These are phyloP conservation scores for Xiphorhynchus erythropygius DNA, from an alignment of 2,797 vertebrate species.

Conservation along the genomic window DNA sequence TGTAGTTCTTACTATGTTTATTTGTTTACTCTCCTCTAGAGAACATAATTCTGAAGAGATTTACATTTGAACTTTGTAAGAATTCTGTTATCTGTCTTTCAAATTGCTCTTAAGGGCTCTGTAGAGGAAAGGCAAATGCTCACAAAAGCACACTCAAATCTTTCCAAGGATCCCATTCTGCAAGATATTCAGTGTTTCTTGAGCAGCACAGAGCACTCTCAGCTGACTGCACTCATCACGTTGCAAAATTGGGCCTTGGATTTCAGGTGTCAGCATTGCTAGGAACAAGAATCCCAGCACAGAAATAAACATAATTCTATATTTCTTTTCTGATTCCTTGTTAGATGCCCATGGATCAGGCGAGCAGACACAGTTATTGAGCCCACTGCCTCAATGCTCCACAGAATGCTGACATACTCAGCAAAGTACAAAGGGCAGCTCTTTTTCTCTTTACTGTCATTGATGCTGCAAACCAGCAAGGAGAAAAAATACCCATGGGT, in stretches of 20 bases:
- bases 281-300: background rate
- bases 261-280: background rate
- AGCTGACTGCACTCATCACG: background rate
- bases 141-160: conserved; percentile 44
- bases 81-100: conserved; percentile 36
- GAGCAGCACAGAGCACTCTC: conserved; percentile 21
- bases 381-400: background rate
- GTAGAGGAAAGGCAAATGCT: conserved; percentile 21
- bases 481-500: background rate
- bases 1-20: conserved; percentile 12
- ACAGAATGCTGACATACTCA: background rate
- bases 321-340: background rate
- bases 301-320: background rate
- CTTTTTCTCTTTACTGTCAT: background rate
- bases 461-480: background rate
- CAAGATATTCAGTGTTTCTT: background rate
- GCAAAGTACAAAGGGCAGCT: background rate
- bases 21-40: conserved; percentile 47
- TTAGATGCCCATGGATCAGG: background rate
- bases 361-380: background rate
- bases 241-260: background rate
- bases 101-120: conserved; percentile 43
- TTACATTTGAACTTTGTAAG: conserved; percentile 59
- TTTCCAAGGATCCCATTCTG: conserved; percentile 5
- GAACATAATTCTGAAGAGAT: conserved; percentile 59